Evolutionary conservation across 2,888 invertebrate genomes (phyloP).

Genomic region (Cantharis nigra): DNA sequence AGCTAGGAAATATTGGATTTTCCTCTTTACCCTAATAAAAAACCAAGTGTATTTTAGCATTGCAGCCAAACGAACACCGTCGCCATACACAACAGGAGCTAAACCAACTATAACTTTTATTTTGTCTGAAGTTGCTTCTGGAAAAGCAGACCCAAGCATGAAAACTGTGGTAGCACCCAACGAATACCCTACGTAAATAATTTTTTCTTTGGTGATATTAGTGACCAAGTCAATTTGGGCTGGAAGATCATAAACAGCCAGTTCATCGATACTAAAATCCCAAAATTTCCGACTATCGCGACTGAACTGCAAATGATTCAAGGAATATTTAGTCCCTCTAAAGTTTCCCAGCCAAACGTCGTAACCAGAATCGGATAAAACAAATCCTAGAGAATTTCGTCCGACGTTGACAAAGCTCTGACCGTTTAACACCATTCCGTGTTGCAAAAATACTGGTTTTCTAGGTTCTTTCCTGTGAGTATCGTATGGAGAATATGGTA

Average conservation of each 20-base stretch:
- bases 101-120: slow-evolving; percentile 59
- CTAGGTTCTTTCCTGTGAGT: background rate
- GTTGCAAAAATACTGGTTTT: slow-evolving; percentile 46
- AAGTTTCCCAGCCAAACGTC: slow-evolving; percentile 63
- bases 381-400: slow-evolving; percentile 42
- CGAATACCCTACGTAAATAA: slow-evolving; percentile 81
- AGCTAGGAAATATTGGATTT: background rate
- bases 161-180: slow-evolving; percentile 78
- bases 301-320: slow-evolving; percentile 44
- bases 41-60: background rate
- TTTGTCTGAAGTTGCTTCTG: slow-evolving; percentile 64
- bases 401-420: slow-evolving; percentile 45
- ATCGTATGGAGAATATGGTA: slow-evolving; percentile 37
- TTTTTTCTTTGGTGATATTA: slow-evolving; percentile 38
- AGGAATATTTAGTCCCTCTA: slow-evolving; percentile 50
- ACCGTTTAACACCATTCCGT: slow-evolving; percentile 46
- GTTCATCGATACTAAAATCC: slow-evolving; percentile 50
- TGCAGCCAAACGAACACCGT: background rate
- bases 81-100: slow-evolving; percentile 55
- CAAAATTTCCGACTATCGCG: slow-evolving; percentile 45
- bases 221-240: slow-evolving; percentile 45
- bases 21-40: background rate
- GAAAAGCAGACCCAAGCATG: slow-evolving; percentile 66
- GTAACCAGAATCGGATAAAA: slow-evolving; percentile 59
- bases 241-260: slow-evolving; percentile 47